Conservation (phyloP, 2,113 vertebrate genomes). For the Tachysurus vachellii region DNA sequence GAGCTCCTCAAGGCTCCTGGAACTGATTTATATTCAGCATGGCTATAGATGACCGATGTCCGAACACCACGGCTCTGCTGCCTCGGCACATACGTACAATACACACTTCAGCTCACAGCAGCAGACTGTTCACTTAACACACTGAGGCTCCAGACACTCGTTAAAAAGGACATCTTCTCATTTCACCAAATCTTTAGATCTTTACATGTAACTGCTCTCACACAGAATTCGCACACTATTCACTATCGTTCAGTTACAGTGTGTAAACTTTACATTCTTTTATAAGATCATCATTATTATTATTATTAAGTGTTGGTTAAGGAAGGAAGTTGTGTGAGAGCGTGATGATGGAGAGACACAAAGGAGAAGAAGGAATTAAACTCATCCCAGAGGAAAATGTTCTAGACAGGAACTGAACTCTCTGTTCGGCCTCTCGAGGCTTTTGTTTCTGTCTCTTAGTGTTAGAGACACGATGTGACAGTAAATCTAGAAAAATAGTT, state of each 20-base stretch:
- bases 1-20: conserved; percentile 31
- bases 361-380: background rate
- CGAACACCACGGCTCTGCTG: background rate
- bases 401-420: background rate
- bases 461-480: background rate
- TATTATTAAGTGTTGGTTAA: background rate
- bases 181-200: no score
- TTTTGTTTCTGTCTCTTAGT: background rate
- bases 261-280: background rate
- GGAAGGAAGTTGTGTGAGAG: background rate
- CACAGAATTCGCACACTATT: background rate
- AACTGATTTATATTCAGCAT: conserved; percentile 45
- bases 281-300: background rate
- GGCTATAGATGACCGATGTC: conserved; percentile 13
- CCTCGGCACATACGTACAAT: conserved; percentile 1
- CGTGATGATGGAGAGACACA: background rate
- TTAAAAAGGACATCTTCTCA: no score
- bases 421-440: background rate
- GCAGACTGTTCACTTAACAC: background rate
- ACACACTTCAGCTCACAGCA: background rate
- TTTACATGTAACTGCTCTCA: no score
- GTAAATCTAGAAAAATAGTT: no score
- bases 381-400: background rate
- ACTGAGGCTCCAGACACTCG: no score
- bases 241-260: background rate